phyloP scores from a whole-genome alignment of 2,797 vertebrate genomes.

The Thripadectes ignobilis region DNA sequence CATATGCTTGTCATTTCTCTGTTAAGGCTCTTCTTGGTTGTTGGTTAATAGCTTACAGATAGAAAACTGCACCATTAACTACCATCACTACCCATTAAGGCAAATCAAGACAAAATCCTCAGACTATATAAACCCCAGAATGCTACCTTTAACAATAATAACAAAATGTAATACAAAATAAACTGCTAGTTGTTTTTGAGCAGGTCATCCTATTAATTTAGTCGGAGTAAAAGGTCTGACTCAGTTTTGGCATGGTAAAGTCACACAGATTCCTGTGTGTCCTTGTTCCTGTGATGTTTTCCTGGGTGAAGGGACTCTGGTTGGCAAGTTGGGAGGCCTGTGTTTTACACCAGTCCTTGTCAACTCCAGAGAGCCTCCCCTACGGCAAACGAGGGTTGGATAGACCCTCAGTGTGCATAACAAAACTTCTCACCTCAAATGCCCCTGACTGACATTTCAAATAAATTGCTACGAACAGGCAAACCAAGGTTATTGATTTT shows the following conservation, averaged over 20 bases:
- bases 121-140: background rate
- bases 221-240: background rate
- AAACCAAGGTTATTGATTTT: background rate
- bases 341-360: background rate
- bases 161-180: background rate
- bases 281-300: fast-evolving
- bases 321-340: background rate
- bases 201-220: background rate
- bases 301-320: background rate
- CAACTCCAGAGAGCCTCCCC: background rate
- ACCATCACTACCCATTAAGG: background rate
- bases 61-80: background rate
- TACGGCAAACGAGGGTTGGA: background rate
- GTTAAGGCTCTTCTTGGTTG: background rate
- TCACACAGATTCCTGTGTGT: fast-evolving
- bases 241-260: background rate
- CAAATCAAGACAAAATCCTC: background rate
- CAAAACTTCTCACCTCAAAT: background rate
- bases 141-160: background rate
- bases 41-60: background rate
- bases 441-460: background rate
- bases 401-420: background rate
- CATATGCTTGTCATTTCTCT: background rate
- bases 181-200: background rate
- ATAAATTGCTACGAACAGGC: background rate